Base-by-base conservation (phyloP, 1,140 invertebrate species). In the Elysia chlorotica region DNA sequence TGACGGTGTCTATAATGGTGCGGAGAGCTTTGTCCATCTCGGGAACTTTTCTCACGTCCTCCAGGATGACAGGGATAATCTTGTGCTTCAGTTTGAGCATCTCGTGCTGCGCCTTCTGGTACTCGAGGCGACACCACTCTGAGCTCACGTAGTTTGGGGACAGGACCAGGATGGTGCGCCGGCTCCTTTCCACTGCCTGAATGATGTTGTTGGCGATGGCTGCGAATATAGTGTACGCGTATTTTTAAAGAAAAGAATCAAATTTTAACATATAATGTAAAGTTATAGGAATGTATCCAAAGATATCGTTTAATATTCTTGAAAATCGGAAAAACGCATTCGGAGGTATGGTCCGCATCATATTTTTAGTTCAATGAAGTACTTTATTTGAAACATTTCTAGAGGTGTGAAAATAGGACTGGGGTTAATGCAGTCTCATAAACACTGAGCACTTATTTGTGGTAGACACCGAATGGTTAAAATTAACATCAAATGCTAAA, bases 121-220 rank as follows among this genome's bases (percentile, higher is more conserved):
- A 84, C 67, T 86, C 84, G 73, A 86, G 74, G 1, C 82, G 77
- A 53, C 81, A 81, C 84, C 84, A 86, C 57, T 84, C 83, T 53
- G 82, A 83, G 19, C 80, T 71, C 1, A 84, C 77, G 73, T 83
- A 86, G 57, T 76, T 76, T 2, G 83, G 81, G 25, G 81, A 79
- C 10, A 85, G 73, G 36, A 85, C 70, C 62, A 85, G 72, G n/a
- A 85, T 84, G 3, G 84, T 86, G 28, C 84, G 66, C 33, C 83
- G 59, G 68, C 84, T 86, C 72, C 77, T 79, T 54, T 86, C 81
- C 1, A 86, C 79, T 0, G 84, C 84, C 1, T 74, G 62, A 19
- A 86, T 84, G 19, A 86, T 85, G 75, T 84, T 86, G 75, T 86
- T 82, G 30, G 83, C 83, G 30, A 86, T 86, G n/a, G 79, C 84